Evolutionary conservation across 2,888 invertebrate genomes (phyloP).

Genomic region (Sepiola atlantica): DNA sequence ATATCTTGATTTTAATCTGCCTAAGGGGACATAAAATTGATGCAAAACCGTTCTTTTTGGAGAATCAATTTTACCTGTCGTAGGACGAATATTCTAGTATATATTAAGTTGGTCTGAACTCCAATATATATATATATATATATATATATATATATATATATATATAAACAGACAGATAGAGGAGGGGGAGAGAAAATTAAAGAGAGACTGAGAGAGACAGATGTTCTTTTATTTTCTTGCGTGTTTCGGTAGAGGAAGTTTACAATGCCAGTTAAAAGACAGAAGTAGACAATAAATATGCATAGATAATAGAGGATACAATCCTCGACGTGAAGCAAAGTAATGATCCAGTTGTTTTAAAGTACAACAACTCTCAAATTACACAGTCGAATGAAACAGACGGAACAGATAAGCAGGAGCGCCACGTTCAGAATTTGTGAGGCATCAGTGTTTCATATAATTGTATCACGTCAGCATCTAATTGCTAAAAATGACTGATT

Average conservation of each 20-base stretch:
- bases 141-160: too few species aligned
- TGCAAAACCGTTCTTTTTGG: too few species aligned
- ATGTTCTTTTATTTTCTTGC: too few species aligned
- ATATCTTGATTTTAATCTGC: too few species aligned
- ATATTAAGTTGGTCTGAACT: too few species aligned
- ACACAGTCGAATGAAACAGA: not conserved
- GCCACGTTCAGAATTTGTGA: not conserved
- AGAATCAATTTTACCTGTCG: too few species aligned
- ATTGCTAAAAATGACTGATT: not conserved
- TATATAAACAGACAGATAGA: not conserved
- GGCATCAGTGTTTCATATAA: not conserved
- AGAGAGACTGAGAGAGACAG: too few species aligned
- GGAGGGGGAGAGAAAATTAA: not conserved
- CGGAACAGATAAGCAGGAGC: not conserved
- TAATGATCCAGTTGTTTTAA: not conserved
- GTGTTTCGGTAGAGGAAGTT: too few species aligned
- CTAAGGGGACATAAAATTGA: too few species aligned
- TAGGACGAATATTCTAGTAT: too few species aligned
- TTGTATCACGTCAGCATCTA: not conserved
- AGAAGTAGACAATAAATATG: not conserved
- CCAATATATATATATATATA: too few species aligned
- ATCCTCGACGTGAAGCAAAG: not conserved
- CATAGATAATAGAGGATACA: not conserved
- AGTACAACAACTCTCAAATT: not conserved
- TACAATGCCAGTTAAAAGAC: not conserved